Base-by-base conservation (phyloP, 2,888 invertebrate genomes). In the Drosophila planitibia region DNA sequence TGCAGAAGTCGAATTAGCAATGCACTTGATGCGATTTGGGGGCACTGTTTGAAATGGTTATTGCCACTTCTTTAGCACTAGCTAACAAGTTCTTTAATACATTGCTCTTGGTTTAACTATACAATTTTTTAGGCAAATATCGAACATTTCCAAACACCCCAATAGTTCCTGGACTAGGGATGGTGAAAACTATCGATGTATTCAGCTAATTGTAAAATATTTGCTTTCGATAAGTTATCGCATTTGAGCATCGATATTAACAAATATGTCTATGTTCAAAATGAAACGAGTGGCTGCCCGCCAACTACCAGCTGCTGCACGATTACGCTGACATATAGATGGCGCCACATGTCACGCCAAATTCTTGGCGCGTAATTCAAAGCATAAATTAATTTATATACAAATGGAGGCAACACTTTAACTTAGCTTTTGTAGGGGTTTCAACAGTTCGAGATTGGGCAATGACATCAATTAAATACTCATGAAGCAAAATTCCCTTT, bases 101-200 rank as follows among this genome's bases (percentile, higher is more conserved):
- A 89, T 90, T 70, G 69, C 78, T 81, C 49, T 72, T 74, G 68
- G 68, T 82, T 82, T 71, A 60, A 82, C 70, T 74, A 74, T 68
- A 62, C 74, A 83, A 70, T 75, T 86, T 89, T 90, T 76, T 70
- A 86, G 71, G 75, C 88, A 84, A 86, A 90, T 75, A 86, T 88
- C 81, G 86, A 90, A 86, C 89, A 89, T 90, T 90, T 88, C 90
- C 90, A 90, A 90, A 90, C 85, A 88, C 84, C 85, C 70, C 74
- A 70, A 74, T 75, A 75, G 69, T 70, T 79, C 78, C 72, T 79
- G 63, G 62, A 81, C 81, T 75, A 76, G 76, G 74, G 76, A 76
- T 78, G 76, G 70, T 58, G 39, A n/a, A 32, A 53, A 12, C 37
- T 60, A 70, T 66, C 81, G 80, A 75, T 77, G 62, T 39, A 32